Percentiles rank a stretch among this genome's conserved stretches.
Evolutionary conservation across 2,888 invertebrate species (phyloP).

Genomic region (Masnerella sp.): DNA sequence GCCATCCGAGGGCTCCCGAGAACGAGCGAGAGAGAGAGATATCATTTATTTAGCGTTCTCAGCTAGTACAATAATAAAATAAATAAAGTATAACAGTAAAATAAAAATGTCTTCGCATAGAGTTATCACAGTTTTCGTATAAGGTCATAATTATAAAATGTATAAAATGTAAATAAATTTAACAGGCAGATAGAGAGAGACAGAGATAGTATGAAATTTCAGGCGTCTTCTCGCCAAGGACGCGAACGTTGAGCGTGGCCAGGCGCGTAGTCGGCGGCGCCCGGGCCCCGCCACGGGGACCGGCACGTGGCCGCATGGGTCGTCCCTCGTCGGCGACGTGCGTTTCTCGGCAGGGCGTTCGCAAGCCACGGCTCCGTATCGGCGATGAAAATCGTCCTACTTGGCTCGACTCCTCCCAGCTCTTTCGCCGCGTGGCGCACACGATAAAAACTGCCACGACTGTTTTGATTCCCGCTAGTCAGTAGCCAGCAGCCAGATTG

Average conservation of each 20-base stretch:
- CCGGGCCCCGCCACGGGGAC: constrained; percentile 3
- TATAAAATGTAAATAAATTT: too few species aligned
- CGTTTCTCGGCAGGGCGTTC: constrained; percentile 58
- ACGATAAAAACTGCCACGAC: constrained; percentile 23
- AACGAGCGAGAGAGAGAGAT: constrained; percentile 15
- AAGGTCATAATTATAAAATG: too few species aligned
- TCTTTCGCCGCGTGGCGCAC: constrained; percentile 42
- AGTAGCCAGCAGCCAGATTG: background rate
- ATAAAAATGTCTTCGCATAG: too few species aligned
- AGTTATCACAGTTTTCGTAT: too few species aligned
- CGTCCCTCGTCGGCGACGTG: constrained; percentile 52
- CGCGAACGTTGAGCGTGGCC: constrained; percentile 21
- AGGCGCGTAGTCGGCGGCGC: constrained; percentile 46
- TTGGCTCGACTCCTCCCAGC: constrained; percentile 60
- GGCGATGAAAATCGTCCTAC: constrained; percentile 61
- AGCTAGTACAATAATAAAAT: too few species aligned
- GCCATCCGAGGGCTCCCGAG: constrained; percentile 30
- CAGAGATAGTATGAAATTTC: constrained; percentile 46
- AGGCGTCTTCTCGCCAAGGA: constrained; percentile 40
- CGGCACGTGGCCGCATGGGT: constrained; percentile 57
- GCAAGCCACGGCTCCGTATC: constrained; percentile 58
- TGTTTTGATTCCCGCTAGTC: background rate
- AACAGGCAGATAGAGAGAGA: too few species aligned
- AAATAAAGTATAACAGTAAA: too few species aligned
- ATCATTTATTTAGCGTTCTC: too few species aligned